Conservation (phyloP, 2,113 vertebrate species). For the Leptosomus discolor region DNA sequence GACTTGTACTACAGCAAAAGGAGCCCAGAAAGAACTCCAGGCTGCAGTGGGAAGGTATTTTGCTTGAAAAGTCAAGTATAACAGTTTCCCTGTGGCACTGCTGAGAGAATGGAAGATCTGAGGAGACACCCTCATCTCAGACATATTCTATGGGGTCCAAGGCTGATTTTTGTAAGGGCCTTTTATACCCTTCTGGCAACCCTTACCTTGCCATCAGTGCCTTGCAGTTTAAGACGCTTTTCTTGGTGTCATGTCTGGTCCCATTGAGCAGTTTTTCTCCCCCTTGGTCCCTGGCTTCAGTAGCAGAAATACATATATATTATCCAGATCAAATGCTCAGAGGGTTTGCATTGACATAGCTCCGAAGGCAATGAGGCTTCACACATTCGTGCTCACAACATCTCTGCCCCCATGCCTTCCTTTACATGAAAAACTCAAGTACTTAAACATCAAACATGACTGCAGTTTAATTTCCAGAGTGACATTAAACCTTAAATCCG, state of each 20-base stretch:
- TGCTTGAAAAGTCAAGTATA: neutral
- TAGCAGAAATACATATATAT: neutral
- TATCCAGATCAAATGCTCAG: neutral
- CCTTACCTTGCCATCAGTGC: neutral
- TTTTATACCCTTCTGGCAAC: neutral
- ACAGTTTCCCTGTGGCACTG: neutral
- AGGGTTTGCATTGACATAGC: neutral
- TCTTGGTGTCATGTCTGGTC: neutral
- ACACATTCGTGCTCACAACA: neutral
- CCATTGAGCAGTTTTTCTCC: neutral
- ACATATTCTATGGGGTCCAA: neutral
- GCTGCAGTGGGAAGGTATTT: neutral
- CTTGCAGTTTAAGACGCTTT: neutral
- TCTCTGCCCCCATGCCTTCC: neutral
- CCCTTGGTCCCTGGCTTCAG: neutral
- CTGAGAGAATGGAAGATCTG: slow-evolving; percentile 25
- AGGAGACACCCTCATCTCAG: neutral
- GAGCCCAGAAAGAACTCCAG: neutral
- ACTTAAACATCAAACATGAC: neutral
- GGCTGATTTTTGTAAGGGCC: neutral
- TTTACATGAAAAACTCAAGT: neutral
- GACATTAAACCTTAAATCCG: neutral
- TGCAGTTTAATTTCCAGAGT: neutral
- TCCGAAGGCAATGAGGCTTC: neutral
- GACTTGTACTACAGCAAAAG: neutral